A percentile compares a stretch with the other conserved stretches of the same genome.
phyloP scores from a whole-genome alignment of 2,113 vertebrate genomes.

The Brienomyrus brachyistius region DNA sequence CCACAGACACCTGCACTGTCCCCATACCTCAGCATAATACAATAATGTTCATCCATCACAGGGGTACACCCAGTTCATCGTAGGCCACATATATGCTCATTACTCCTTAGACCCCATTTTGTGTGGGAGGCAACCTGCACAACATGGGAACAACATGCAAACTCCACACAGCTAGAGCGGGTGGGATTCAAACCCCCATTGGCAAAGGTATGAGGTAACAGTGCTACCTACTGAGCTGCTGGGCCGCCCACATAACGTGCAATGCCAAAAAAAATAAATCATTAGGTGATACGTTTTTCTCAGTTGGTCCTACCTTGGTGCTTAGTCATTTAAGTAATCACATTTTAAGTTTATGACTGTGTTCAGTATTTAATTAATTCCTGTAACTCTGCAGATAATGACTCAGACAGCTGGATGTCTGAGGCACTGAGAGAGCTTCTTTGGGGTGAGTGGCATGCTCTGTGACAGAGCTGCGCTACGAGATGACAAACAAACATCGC shows the following conservation, averaged over 20 bases:
- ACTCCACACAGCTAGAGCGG: background rate
- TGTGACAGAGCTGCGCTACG: background rate
- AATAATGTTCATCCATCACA: background rate
- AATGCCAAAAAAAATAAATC: background rate
- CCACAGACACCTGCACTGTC: slow-evolving; percentile 21
- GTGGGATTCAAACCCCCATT: background rate
- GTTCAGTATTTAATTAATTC: background rate
- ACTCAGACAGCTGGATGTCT: background rate
- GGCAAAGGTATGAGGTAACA: background rate
- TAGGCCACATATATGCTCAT: background rate
- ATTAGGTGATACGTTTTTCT: background rate
- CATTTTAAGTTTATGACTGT: background rate
- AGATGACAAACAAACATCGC: background rate
- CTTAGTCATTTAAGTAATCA: background rate
- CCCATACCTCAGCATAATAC: background rate
- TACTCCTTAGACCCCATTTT: background rate
- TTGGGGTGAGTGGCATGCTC: background rate
- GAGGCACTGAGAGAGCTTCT: background rate
- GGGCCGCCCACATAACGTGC: background rate
- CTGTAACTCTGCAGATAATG: background rate
- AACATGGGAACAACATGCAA: background rate
- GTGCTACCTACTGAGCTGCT: background rate
- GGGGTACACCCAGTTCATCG: background rate
- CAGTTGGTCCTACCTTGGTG: background rate
- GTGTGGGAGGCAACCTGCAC: background rate